Evolutionary conservation across 1,140 invertebrate genomes (phyloP).

Genomic region (Galendromus occidentalis): DNA sequence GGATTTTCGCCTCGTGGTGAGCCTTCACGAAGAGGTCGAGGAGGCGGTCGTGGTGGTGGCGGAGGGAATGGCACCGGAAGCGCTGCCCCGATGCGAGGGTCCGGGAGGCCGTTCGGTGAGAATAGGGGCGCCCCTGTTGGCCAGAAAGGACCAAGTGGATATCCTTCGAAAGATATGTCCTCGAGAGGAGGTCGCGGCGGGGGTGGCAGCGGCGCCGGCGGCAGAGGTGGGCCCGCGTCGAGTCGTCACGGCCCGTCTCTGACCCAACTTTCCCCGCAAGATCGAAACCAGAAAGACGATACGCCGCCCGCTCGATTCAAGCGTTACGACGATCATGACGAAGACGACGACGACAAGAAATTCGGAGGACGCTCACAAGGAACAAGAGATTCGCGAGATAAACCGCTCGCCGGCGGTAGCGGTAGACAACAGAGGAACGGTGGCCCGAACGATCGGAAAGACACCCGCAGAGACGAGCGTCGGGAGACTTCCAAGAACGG

Average conservation of each 20-base stretch:
- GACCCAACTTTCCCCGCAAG: no score
- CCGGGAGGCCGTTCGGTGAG: not conserved
- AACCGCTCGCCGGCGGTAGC: no score
- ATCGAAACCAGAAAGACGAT: no score
- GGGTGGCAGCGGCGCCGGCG: not conserved
- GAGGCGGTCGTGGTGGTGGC: not conserved
- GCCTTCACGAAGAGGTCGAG: not conserved
- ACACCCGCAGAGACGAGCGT: no score
- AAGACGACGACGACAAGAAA: no score
- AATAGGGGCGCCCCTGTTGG: not conserved
- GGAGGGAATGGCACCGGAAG: not conserved
- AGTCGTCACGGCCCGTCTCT: not conserved
- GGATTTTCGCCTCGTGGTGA: slow-evolving; percentile 4
- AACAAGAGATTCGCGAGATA: no score
- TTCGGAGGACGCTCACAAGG: no score
- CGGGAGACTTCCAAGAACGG: no score
- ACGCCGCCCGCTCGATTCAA: not conserved
- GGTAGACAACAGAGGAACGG: no score
- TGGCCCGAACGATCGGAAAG: no score
- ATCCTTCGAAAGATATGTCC: no score
- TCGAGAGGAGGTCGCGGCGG: not conserved
- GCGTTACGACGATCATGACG: slow-evolving; percentile 2
- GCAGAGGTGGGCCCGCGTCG: not conserved
- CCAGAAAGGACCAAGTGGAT: no score
- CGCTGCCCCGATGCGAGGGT: not conserved